Evolutionary conservation across 2,113 vertebrate species (phyloP).

Genomic region (Pandion haliaetus): DNA sequence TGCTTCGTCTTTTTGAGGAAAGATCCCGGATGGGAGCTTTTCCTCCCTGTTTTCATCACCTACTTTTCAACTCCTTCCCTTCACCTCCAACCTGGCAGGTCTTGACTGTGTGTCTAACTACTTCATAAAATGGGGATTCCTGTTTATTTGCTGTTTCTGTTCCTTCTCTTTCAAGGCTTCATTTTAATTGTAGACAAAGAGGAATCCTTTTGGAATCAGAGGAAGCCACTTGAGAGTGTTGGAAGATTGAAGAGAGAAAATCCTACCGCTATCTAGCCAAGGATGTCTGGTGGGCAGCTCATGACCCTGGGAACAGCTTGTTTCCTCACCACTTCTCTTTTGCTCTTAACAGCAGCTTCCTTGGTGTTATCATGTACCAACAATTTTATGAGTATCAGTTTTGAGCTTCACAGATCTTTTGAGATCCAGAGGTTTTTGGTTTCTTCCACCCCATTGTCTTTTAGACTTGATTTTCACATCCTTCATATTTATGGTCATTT

Average conservation of each 20-base stretch:
- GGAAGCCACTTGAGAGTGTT: background rate
- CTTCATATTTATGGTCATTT: background rate
- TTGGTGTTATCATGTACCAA: background rate
- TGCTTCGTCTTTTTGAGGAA: background rate
- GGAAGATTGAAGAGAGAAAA: background rate
- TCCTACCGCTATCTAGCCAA: background rate
- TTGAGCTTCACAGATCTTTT: background rate
- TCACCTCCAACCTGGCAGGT: background rate
- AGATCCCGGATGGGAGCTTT: background rate
- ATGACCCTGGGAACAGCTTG: background rate
- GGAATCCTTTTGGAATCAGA: background rate
- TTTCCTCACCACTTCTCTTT: background rate
- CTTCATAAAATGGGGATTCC: background rate
- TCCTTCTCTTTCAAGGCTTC: background rate
- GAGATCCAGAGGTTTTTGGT: background rate
- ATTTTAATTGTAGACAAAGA: background rate
- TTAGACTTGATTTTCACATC: background rate
- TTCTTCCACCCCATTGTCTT: background rate
- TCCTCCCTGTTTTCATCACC: background rate
- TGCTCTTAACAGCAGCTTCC: background rate
- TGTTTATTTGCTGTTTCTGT: background rate
- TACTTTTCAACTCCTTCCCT: background rate
- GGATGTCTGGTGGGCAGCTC: background rate
- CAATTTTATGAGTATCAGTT: background rate
- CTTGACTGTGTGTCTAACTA: background rate